Base-by-base conservation (phyloP, 2,888 invertebrate species). In the Zeuzera pyrina region DNA sequence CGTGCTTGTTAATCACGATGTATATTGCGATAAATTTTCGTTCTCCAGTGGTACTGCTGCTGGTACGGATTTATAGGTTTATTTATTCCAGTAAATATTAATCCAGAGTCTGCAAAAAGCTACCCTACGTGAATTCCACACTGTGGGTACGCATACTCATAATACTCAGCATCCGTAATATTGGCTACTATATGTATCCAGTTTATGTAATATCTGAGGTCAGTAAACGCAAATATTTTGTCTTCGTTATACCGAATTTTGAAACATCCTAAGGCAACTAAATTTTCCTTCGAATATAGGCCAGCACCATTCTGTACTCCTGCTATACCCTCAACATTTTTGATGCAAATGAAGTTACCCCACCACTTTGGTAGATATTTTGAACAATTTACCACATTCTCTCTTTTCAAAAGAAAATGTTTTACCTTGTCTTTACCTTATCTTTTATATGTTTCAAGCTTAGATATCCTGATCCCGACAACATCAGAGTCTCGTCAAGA, bases 101-200 rank as follows among this genome's bases (percentile, higher is more conserved):
- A n/a, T 1, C 25, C 15, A 1, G 19, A 1, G 1, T 38, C 39
- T n/a, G 47, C 47, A 7, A 36, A 38, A 1, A 36, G 3, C 7
- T 2, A 4, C 3, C 28, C 24, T 3, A 35, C 12, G 2, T 1
- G 21, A 2, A 47, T 28, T 6, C 50, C 36, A 61, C 62, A 72
- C 8, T 70, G 57, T 0, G 71, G 64, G 21, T 69, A 71, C 0
- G 71, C 69, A 13, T 70, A 72, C 33, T 73, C 71, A 16, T 73
- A 73, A 31, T 73, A 73, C 6, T 54, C 44, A 0, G 59, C 64
- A 0, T 42, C 36, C 0, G 11, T 29, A 2, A 68, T 34, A 3
- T 49, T 27, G 0, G 50, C 56, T 1, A 44, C 39, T 0, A 40
- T 30, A 0, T 46, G 12, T 2, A 73, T 54, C 13, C 34, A 33